Conservation (phyloP, 2,797 vertebrate species). For the Sitta carolinensis region DNA sequence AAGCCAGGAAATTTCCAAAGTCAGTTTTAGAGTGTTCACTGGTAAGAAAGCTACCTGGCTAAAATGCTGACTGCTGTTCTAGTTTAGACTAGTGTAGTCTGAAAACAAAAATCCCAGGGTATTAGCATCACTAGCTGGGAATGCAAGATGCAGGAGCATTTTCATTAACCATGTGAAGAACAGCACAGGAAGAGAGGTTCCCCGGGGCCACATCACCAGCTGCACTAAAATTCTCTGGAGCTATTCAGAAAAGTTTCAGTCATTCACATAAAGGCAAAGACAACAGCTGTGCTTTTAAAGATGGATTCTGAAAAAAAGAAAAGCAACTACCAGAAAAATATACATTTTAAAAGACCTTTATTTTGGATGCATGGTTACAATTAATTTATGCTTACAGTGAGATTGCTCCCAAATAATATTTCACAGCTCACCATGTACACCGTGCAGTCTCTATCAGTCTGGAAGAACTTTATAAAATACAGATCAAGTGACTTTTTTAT, state of each 20-base stretch:
- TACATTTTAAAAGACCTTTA: constrained; percentile 71
- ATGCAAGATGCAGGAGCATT: background rate
- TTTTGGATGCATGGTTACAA: constrained; percentile 66
- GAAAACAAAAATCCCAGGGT: background rate
- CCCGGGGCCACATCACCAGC: background rate
- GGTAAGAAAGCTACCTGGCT: background rate
- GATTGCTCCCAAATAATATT: constrained; percentile 56
- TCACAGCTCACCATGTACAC: constrained; percentile 56
- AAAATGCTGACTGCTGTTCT: background rate
- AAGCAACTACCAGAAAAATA: background rate
- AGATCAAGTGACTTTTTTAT: constrained; percentile 33
- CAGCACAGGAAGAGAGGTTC: background rate
- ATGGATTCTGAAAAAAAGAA: background rate
- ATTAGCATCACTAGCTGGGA: background rate
- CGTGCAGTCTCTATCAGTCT: constrained; percentile 50
- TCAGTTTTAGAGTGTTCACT: background rate
- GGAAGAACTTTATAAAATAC: constrained; percentile 72
- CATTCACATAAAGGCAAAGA: background rate
- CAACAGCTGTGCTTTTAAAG: background rate
- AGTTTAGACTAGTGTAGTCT: background rate
- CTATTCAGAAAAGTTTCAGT: background rate
- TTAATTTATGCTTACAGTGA: constrained; percentile 44
- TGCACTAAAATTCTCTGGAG: background rate
- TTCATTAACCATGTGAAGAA: background rate
- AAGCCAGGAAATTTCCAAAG: background rate